Percentiles rank a stretch among this genome's conserved stretches.
These are phyloP conservation scores for Kradibia gibbosae DNA, from an alignment of 1,140 invertebrate species.

Conservation along the genomic window DNA sequence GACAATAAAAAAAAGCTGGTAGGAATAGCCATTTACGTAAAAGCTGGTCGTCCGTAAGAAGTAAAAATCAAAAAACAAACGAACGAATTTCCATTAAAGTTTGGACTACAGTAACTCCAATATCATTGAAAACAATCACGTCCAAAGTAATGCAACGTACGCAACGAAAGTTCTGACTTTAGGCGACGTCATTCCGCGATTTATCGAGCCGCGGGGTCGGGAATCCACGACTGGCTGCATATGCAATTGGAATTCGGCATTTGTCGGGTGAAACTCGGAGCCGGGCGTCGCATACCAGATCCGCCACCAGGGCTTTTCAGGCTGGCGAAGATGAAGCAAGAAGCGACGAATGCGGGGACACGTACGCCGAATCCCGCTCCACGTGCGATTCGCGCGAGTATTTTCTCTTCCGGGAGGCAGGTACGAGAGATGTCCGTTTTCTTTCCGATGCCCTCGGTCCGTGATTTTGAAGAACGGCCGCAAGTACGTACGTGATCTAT, in stretches of 20 bases:
- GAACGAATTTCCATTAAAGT: background rate
- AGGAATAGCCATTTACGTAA: no score
- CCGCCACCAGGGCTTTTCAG: constrained; percentile 21
- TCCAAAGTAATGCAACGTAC: background rate
- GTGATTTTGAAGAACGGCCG: background rate
- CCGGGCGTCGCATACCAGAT: constrained; percentile 36
- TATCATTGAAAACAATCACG: background rate
- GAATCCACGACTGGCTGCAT: background rate
- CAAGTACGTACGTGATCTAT: background rate
- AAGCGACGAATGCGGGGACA: constrained; percentile 27
- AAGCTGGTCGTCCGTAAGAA: no score
- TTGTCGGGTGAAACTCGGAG: constrained; percentile 7
- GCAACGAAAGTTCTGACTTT: background rate
- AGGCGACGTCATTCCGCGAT: background rate
- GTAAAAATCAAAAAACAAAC: background rate
- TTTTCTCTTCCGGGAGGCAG: constrained; percentile 18
- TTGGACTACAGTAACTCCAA: background rate
- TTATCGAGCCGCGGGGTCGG: background rate
- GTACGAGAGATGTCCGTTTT: background rate
- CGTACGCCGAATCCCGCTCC: background rate
- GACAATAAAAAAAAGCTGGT: no score
- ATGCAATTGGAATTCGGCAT: constrained; percentile 23
- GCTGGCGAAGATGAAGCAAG: background rate
- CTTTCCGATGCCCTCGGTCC: background rate
- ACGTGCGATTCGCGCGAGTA: constrained; percentile 7